Evolutionary conservation across 2,888 invertebrate species (phyloP), one percentile per base, ranked within the genome.

Genomic region (Cataglyphis rosenhaueri): DNA sequence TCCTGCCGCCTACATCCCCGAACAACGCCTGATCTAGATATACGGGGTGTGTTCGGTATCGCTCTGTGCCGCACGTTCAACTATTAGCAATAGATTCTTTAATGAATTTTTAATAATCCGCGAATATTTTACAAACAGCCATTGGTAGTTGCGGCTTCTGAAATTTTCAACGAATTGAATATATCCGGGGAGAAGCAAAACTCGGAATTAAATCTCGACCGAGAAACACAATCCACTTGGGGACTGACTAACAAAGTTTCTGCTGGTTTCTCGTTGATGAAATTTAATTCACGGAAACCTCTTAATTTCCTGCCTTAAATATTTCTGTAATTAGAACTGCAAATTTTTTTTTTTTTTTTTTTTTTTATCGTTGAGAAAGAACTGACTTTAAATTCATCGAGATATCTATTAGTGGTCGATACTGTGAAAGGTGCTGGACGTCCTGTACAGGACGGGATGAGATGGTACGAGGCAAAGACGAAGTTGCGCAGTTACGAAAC

Each of bases 1-100:
- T 85, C 71, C 85, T 82, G 44, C 87, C 82, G 82, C 87, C 87
- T 85, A 75, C 86, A 52, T 70, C 85, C 38, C 78, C 68, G 59
- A 62, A 32, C 57, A 66, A 32, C 57, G 18, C 66, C 44, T 52
- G 66, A 41, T 78, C 57, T 70, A 70, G 44, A 70, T 70, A 70
- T 59, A 59, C 59, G 35, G 70, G 71, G 78, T 79, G 78, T 78
- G 78, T 59, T 59, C 71, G 59, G 44, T 12, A 35, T 6, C 35
- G 35, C 35, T 76, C 71, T 5, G 4, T 57, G 4, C 21, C 32
- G 15, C 62, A 41, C 48, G 12, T 79, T 48, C 52, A 59, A 70
- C 41, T 59, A 70, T 70, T 70, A 79, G 61, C 35, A 59, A 70
- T 32, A 35, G n/a, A 25, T 79, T 35, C 44, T 70, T 61, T 15